phyloP scores from a whole-genome alignment of 2,113 vertebrate genomes.

The Cariama cristata region DNA sequence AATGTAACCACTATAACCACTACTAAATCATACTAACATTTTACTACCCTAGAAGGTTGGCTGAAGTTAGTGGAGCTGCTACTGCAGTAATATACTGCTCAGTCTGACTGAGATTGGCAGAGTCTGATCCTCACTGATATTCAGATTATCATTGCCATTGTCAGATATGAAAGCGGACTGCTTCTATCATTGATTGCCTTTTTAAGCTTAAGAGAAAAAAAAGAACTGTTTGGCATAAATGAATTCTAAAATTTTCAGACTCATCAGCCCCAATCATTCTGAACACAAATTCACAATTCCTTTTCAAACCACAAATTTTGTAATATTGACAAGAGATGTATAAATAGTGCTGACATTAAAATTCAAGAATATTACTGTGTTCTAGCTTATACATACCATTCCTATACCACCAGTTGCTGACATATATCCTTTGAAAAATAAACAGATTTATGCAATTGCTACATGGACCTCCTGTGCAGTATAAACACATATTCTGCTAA shows the following conservation, averaged over 20 bases:
- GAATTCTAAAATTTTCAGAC: not conserved
- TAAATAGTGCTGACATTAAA: constrained; percentile 10
- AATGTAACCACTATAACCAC: not conserved
- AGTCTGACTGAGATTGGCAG: not conserved
- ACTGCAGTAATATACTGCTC: not conserved
- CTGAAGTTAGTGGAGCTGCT: not conserved
- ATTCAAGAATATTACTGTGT: not conserved
- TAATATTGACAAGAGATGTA: not conserved
- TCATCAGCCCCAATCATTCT: not conserved
- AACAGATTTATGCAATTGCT: constrained; percentile 49
- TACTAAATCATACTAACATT: not conserved
- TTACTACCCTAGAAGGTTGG: not conserved
- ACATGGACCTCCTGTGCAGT: constrained; percentile 22
- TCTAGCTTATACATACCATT: constrained; percentile 19
- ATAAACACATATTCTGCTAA: constrained; percentile 64
- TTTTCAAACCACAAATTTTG: constrained; percentile 1
- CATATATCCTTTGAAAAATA: constrained; percentile 51
- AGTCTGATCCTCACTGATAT: not conserved
- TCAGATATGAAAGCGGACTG: not conserved
- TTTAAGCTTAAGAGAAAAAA: not conserved
- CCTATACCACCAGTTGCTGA: constrained; percentile 22
- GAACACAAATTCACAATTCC: not conserved
- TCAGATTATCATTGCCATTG: not conserved
- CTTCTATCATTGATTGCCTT: not conserved
- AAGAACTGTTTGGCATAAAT: not conserved